Evolutionary conservation across 2,888 invertebrate genomes (phyloP).

Genomic region (Acleris laterana): DNA sequence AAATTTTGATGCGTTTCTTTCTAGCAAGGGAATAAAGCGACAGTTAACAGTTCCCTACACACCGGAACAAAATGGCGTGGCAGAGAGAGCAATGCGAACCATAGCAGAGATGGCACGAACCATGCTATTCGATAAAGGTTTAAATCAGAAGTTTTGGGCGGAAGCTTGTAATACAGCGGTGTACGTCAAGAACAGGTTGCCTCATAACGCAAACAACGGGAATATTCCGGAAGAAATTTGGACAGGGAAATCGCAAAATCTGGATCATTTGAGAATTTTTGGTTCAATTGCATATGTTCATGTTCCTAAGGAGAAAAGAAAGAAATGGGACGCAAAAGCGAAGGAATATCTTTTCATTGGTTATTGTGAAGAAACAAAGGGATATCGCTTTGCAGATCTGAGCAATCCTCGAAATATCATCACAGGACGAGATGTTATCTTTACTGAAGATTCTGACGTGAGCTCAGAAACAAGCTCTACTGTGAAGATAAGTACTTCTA

Average conservation of each 20-base stretch:
- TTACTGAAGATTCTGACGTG: not conserved
- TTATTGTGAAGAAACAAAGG: conserved; percentile 1
- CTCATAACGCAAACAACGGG: conserved; percentile 14
- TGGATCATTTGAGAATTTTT: conserved; percentile 6
- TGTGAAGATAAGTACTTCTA: too few relatives aligned
- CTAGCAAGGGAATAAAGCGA: too few relatives aligned
- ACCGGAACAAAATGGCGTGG: too few relatives aligned
- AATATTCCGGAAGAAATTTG: conserved; percentile 12
- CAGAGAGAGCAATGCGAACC: too few relatives aligned
- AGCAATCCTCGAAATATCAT: not conserved
- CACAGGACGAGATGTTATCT: not conserved
- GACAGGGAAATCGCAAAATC: conserved; percentile 1
- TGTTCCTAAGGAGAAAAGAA: conserved; percentile 12
- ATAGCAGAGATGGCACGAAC: too few relatives aligned
- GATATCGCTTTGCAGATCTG: conserved; percentile 4
- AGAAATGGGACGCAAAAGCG: conserved; percentile 10
- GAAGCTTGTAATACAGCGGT: too few relatives aligned
- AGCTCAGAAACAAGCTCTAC: too few relatives aligned
- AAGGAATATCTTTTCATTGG: conserved; percentile 2
- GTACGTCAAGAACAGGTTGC: conserved; percentile 3
- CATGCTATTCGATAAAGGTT: too few relatives aligned
- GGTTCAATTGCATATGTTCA: conserved; percentile 8
- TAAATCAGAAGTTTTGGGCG: too few relatives aligned
- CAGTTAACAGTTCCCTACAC: too few relatives aligned
- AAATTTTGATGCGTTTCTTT: too few relatives aligned